Conservation (phyloP, 2,888 invertebrate species). For the Catotricha subobsoleta region DNA sequence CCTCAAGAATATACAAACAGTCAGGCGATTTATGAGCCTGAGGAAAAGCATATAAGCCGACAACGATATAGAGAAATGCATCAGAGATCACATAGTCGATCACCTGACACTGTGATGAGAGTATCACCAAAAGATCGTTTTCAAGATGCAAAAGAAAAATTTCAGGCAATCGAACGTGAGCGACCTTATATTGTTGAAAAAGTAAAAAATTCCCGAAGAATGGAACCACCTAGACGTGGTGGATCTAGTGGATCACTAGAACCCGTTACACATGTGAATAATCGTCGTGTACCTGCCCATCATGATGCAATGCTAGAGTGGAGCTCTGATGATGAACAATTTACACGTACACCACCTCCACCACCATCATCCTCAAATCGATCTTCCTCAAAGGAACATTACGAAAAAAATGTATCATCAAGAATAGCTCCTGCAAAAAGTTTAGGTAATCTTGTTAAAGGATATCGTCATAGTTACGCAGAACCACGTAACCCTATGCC, state of each 20-base stretch:
- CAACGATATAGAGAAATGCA: constrained; percentile 3
- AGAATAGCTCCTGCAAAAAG: constrained; percentile 17
- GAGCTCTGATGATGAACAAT: constrained; percentile 13
- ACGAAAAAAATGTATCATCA: background rate
- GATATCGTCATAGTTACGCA: constrained; percentile 29
- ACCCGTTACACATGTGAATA: background rate
- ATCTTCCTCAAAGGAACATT: background rate
- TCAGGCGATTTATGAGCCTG: no score
- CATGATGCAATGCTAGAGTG: constrained; percentile 10
- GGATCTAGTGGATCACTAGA: background rate
- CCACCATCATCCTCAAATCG: constrained; percentile 8
- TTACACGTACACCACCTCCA: constrained; percentile 10
- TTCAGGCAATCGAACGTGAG: constrained; percentile 58
- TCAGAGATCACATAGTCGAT: background rate
- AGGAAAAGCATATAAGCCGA: background rate
- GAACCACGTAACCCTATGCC: constrained; percentile 14
- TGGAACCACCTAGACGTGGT: background rate
- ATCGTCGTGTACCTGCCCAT: background rate
- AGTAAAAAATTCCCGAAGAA: background rate
- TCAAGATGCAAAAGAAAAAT: constrained; percentile 74
- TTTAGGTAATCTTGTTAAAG: constrained; percentile 24
- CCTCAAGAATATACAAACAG: no score
- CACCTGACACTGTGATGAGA: constrained; percentile 2
- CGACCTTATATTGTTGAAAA: constrained; percentile 24
- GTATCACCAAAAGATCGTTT: constrained; percentile 60